Evolutionary conservation across 2,797 vertebrate genomes (phyloP).

Genomic region (Mormyrops boulengeri): DNA sequence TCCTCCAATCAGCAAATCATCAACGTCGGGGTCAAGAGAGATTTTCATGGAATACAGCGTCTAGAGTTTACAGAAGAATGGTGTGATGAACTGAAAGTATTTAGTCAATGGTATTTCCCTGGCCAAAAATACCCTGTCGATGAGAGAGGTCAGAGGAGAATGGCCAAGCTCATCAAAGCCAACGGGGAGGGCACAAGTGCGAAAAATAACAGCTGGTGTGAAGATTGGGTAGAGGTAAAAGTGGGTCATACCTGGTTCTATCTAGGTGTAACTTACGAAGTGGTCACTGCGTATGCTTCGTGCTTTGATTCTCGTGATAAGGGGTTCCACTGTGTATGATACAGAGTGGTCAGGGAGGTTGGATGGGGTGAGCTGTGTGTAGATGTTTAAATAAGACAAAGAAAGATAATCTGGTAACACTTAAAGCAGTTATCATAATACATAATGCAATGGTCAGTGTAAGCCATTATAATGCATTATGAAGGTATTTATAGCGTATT

Average conservation of each 20-base stretch:
- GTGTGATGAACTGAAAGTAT: neutral
- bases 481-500: neutral
- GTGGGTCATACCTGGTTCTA: neutral
- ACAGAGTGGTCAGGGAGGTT: neutral
- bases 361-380: neutral
- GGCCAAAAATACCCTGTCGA: neutral
- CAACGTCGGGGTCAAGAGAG: neutral
- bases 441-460: neutral
- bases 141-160: neutral
- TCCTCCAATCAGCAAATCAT: neutral
- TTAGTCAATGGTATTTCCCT: neutral
- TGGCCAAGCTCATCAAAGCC: neutral
- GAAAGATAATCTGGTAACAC: neutral
- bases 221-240: neutral
- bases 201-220: neutral
- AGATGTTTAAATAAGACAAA: neutral
- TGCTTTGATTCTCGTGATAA: neutral
- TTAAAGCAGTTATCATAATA: neutral
- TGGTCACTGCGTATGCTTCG: neutral
- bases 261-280: neutral
- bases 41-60: neutral
- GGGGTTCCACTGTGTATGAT: neutral
- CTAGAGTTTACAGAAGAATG: neutral
- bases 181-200: neutral
- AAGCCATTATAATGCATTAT: neutral